These are phyloP conservation scores for Eretmocerus hayati DNA, from an alignment of 2,888 invertebrate species.

Conservation along the genomic window DNA sequence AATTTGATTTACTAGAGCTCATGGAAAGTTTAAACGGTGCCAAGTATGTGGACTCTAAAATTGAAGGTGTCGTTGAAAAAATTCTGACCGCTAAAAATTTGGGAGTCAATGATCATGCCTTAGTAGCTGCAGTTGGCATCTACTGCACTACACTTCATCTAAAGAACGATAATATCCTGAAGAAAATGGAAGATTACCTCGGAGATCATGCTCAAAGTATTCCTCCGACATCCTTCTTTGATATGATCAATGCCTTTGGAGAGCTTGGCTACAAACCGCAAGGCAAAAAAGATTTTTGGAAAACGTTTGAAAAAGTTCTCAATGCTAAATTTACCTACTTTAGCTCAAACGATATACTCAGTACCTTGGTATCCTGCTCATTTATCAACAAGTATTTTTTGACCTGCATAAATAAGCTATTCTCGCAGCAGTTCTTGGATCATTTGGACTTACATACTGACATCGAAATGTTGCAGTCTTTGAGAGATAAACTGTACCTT, in stretches of 20 bases:
- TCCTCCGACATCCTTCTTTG: constrained; percentile 52
- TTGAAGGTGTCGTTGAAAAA: constrained; percentile 57
- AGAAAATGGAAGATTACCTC: constrained; percentile 55
- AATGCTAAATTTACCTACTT: constrained; percentile 54
- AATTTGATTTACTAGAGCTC: constrained; percentile 47
- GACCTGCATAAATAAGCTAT: constrained; percentile 54
- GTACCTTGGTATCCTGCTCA: constrained; percentile 58
- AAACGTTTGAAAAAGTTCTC: constrained; percentile 51
- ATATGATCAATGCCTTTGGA: constrained; percentile 57
- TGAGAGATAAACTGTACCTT: constrained; percentile 52
- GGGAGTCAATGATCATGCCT: constrained; percentile 49
- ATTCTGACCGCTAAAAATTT: constrained; percentile 54
- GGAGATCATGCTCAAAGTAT: constrained; percentile 47
- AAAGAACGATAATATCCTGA: constrained; percentile 53
- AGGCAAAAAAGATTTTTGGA: constrained; percentile 54
- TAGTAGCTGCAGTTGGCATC: constrained; percentile 57
- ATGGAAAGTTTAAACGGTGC: constrained; percentile 52
- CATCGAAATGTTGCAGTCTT: constrained; percentile 38
- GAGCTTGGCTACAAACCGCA: constrained; percentile 54
- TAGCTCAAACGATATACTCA: constrained; percentile 52
- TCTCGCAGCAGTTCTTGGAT: constrained; percentile 57
- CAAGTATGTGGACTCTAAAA: constrained; percentile 52
- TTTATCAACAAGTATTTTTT: constrained; percentile 58
- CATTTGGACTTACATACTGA: constrained; percentile 48
- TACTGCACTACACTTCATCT: constrained; percentile 57